Conservation (phyloP, 2,888 invertebrate genomes). For the Stegophylla sp. region DNA sequence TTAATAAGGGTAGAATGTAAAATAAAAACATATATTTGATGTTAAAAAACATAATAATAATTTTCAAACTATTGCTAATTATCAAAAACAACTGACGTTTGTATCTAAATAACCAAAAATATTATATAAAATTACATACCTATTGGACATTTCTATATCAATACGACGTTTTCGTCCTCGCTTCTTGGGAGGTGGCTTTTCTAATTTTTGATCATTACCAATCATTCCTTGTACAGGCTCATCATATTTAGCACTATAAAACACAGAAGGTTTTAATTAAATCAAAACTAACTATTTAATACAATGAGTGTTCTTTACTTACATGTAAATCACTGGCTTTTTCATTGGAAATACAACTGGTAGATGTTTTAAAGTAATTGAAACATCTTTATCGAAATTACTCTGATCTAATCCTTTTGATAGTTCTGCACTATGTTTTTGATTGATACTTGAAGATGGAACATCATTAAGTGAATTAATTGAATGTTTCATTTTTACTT, state of each 20-base stretch:
- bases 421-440: not conserved
- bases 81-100: no score
- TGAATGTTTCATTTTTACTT: not conserved
- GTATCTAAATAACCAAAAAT: not conserved
- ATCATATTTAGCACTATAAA: not conserved
- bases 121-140: not conserved
- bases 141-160: not conserved
- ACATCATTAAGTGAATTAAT: not conserved
- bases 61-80: no score
- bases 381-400: not conserved
- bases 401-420: not conserved
- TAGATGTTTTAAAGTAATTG: not conserved
- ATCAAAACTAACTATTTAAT: not conserved
- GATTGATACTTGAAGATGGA: not conserved
- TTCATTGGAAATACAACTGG: not conserved
- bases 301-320: not conserved
- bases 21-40: no score
- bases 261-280: not conserved
- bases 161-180: slow-evolving; percentile 32
- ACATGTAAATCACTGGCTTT: not conserved
- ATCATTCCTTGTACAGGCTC: not conserved
- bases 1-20: no score
- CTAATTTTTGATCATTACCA: not conserved
- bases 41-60: no score
- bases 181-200: slow-evolving; percentile 2